These are phyloP conservation scores for Tinea pellionella DNA, from an alignment of 2,888 invertebrate species.

Conservation along the genomic window DNA sequence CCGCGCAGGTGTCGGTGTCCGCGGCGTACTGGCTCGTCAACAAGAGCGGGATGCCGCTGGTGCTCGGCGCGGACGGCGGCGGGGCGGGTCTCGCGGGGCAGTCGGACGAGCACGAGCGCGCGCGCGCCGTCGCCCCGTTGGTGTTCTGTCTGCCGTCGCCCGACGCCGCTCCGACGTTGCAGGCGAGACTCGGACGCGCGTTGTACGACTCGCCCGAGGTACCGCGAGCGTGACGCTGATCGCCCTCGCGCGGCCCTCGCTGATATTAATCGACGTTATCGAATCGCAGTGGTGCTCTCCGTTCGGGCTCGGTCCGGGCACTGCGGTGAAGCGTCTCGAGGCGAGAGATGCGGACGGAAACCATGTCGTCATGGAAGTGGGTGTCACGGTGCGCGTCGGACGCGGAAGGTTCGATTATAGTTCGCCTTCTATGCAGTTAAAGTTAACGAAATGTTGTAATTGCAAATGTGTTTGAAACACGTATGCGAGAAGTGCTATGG, in stretches of 20 bases:
- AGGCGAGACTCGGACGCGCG: slow-evolving; percentile 80
- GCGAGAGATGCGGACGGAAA: slow-evolving; percentile 49
- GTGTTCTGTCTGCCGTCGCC: slow-evolving; percentile 94
- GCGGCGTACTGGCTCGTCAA: slow-evolving; percentile 97
- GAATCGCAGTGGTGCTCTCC: slow-evolving; percentile 82
- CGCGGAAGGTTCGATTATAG: slow-evolving; percentile 70
- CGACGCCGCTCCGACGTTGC: slow-evolving; percentile 82
- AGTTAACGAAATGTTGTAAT: too few relatives aligned
- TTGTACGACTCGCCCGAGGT: slow-evolving; percentile 60
- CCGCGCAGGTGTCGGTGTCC: slow-evolving; percentile 75
- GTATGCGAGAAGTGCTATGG: too few relatives aligned
- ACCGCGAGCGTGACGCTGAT: slow-evolving; percentile 13
- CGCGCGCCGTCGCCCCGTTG: slow-evolving; percentile 90
- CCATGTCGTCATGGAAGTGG: slow-evolving; percentile 81
- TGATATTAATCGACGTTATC: too few relatives aligned
- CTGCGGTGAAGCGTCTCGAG: slow-evolving; percentile 73
- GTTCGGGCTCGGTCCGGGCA: slow-evolving; percentile 80
- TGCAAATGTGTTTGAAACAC: too few relatives aligned
- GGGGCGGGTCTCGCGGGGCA: slow-evolving; percentile 86
- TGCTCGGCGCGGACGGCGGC: slow-evolving; percentile 91
- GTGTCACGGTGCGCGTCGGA: slow-evolving; percentile 89
- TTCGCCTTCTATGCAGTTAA: too few relatives aligned
- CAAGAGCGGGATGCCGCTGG: slow-evolving; percentile 94
- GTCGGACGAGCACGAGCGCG: slow-evolving; percentile 94
- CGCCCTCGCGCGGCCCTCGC: slow-evolving; percentile 82